Percentiles rank a stretch among this genome's conserved stretches.
Conservation (phyloP, 2,888 invertebrate genomes). For the Cephus nigrinus region DNA sequence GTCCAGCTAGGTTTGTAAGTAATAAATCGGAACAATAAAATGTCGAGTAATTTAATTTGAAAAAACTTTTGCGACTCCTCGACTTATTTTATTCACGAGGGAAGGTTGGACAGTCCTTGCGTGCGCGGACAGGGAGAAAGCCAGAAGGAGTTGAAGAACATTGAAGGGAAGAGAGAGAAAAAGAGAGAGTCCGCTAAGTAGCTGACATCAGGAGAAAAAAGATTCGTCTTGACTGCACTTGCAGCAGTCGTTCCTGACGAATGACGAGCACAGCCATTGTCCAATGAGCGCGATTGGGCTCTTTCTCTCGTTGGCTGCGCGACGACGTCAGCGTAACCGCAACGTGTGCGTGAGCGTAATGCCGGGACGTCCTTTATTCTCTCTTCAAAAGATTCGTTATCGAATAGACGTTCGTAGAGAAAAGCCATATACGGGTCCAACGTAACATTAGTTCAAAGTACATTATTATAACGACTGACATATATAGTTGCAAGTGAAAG, state of each 20-base stretch:
- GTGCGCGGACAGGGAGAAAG: not conserved
- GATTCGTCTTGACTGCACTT: not conserved
- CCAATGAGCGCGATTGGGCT: not conserved
- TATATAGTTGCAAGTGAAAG: no score
- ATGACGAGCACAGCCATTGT: constrained; percentile 18
- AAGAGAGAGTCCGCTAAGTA: no score
- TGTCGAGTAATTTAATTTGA: constrained; percentile 39
- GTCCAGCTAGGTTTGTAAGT: constrained; percentile 23
- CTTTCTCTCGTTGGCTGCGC: not conserved
- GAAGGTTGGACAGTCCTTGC: not conserved
- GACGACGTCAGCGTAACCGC: no score
- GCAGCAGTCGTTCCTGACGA: constrained; percentile 15
- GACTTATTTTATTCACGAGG: not conserved
- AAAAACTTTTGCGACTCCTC: not conserved
- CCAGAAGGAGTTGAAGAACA: not conserved
- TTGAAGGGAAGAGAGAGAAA: no score
- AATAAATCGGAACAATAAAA: constrained; percentile 40
- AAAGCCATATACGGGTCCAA: no score
- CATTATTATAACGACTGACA: no score
- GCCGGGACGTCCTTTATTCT: no score
- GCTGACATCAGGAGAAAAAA: no score
- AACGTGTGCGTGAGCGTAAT: no score
- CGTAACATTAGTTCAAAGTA: no score
- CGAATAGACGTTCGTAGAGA: no score
- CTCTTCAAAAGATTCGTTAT: no score